Conservation (phyloP, 2,888 invertebrate genomes). For the Ennomos erosarius region DNA sequence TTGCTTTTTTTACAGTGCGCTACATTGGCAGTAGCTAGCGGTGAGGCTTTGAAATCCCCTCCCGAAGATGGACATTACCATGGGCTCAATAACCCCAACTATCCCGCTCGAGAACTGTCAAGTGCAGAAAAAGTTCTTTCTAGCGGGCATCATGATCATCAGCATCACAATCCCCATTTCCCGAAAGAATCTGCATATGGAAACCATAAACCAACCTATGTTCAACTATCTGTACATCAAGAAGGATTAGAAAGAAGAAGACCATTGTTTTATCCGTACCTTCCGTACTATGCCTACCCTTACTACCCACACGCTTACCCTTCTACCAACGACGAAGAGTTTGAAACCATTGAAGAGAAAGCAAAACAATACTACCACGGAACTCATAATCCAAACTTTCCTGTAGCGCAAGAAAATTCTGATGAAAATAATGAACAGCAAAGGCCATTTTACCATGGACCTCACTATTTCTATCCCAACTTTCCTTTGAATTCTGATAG, state of each 20-base stretch:
- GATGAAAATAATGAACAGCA: constrained; percentile 1
- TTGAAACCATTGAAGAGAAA: constrained; percentile 15
- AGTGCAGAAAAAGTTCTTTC: not conserved
- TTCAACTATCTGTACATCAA: not conserved
- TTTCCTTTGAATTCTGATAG: constrained; percentile 6
- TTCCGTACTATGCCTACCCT: constrained; percentile 6
- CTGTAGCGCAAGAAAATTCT: not conserved
- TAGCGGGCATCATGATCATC: not conserved
- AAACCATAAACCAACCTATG: constrained; percentile 2
- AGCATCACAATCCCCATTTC: not conserved
- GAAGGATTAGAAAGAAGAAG: constrained; percentile 13
- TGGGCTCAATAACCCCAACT: not conserved
- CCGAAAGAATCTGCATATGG: not conserved
- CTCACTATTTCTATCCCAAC: constrained; percentile 6
- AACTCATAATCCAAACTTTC: constrained; percentile 1
- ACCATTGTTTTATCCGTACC: constrained; percentile 18
- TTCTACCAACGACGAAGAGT: constrained; percentile 19
- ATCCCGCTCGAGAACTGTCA: not conserved
- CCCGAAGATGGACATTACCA: constrained; percentile 5
- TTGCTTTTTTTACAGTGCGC: constrained; percentile 24
- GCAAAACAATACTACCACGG: not conserved
- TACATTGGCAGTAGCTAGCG: constrained; percentile 19
- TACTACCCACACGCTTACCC: constrained; percentile 18
- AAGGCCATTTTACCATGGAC: constrained; percentile 1
- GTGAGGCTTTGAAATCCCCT: constrained; percentile 3